Evolutionary conservation across 2,113 vertebrate genomes (phyloP).

Genomic region (Oncorhynchus mykiss): DNA sequence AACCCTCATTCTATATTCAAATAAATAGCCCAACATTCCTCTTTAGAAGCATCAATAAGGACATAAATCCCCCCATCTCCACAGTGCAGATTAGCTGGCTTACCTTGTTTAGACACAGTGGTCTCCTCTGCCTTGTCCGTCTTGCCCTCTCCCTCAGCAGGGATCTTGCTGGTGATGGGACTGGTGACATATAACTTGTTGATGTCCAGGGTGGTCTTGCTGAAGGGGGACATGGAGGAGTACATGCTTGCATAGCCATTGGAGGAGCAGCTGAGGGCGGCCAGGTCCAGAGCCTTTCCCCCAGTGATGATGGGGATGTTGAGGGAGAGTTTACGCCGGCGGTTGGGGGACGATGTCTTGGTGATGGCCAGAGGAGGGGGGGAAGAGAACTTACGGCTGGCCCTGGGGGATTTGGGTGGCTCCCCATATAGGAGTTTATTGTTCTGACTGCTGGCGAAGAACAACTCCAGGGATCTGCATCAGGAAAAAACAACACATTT

Average conservation of each 20-base stretch:
- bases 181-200: conserved; percentile 92
- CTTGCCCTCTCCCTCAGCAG: conserved; percentile 78
- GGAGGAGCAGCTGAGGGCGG: conserved; percentile 86
- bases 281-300: conserved; percentile 94
- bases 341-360: conserved; percentile 90
- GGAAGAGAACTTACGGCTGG: conserved; percentile 95
- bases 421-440: conserved; percentile 94
- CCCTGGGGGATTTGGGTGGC: conserved; percentile 91
- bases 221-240: conserved; percentile 88
- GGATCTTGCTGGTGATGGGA: conserved; percentile 82
- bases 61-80: not conserved
- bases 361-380: conserved; percentile 90
- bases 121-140: conserved; percentile 78
- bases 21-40: not conserved
- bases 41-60: not conserved
- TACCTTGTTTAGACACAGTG: conserved; percentile 77
- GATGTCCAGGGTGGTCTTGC: conserved; percentile 91
- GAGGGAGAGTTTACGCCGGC: conserved; percentile 94
- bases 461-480: conserved; percentile 90
- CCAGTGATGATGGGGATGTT: conserved; percentile 99
- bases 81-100: conserved; percentile 32
- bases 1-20: not conserved
- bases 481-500: conserved; percentile 31
- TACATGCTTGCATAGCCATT: conserved; percentile 89
- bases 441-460: conserved; percentile 94